These are phyloP conservation scores for Aricia agestis DNA, from an alignment of 1,140 invertebrate species.

Conservation along the genomic window DNA sequence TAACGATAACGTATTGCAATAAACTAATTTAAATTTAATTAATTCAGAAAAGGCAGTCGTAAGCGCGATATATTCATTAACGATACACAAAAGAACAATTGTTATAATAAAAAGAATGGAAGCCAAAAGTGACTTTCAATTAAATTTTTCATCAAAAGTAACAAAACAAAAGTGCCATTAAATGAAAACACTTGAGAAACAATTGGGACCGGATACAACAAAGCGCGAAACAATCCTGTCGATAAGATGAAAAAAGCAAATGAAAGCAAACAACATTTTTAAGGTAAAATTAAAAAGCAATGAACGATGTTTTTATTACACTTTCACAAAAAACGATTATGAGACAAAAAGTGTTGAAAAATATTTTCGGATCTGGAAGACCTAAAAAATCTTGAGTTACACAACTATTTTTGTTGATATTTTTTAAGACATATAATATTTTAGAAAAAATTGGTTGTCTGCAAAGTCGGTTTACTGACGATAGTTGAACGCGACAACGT, in stretches of 20 bases:
- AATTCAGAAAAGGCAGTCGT: not conserved
- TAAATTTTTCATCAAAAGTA: conserved; percentile 6
- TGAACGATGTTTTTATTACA: not conserved
- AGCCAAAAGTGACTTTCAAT: not conserved
- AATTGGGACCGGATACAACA: conserved; percentile 15
- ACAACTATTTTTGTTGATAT: too few species aligned
- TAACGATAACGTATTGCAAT: too few species aligned
- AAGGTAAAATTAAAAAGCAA: conserved; percentile 7
- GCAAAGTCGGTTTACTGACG: too few species aligned
- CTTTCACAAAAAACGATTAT: not conserved
- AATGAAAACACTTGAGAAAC: conserved; percentile 15
- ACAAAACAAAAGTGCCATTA: conserved; percentile 14
- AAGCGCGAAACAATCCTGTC: conserved; percentile 5
- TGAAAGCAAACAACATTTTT: conserved; percentile 1
- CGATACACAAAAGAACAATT: not conserved
- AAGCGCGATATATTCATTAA: not conserved
- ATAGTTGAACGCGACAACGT: too few species aligned
- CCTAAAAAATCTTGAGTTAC: too few species aligned
- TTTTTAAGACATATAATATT: too few species aligned
- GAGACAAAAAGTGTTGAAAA: not conserved
- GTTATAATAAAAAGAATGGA: conserved; percentile 6
- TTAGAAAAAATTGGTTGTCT: too few species aligned
- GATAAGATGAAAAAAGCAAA: conserved; percentile 6
- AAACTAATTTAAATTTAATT: not conserved
- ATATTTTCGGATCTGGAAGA: too few species aligned